Percentiles rank a stretch among this genome's conserved stretches.
Evolutionary conservation across 2,113 vertebrate genomes (phyloP).

Genomic region (Perognathus longimembris): DNA sequence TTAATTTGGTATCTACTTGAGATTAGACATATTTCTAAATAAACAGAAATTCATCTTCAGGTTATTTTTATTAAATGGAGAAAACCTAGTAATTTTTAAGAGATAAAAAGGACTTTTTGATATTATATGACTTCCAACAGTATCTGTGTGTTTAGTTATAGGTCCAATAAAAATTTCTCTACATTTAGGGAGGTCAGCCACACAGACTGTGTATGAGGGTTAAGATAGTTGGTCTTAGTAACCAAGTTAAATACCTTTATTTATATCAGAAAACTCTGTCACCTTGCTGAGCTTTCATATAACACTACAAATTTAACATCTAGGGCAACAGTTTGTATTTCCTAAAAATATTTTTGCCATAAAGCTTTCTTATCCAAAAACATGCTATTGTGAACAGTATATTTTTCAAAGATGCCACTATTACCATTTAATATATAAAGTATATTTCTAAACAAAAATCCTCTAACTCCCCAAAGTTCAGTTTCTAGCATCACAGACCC

Average conservation of each 20-base stretch:
- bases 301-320: background rate
- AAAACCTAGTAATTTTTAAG: constrained; percentile 19
- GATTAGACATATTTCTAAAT: constrained; percentile 2
- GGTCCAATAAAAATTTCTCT: background rate
- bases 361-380: background rate
- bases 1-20: background rate
- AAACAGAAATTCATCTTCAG: background rate
- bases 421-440: constrained; percentile 17
- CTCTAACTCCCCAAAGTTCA: background rate
- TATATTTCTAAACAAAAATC: background rate
- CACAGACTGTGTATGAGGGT: background rate
- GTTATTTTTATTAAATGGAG: constrained; percentile 9
- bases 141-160: background rate
- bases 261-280: background rate
- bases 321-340: constrained; percentile 17
- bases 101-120: constrained; percentile 7
- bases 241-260: background rate
- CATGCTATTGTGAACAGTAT: background rate
- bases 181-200: too few species aligned
- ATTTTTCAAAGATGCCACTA: background rate
- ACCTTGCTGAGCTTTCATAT: background rate
- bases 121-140: background rate
- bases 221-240: background rate
- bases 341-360: background rate
- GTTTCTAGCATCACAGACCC: background rate